Evolutionary conservation across 2,113 vertebrate genomes (phyloP).

Genomic region (Plecotus auritus): DNA sequence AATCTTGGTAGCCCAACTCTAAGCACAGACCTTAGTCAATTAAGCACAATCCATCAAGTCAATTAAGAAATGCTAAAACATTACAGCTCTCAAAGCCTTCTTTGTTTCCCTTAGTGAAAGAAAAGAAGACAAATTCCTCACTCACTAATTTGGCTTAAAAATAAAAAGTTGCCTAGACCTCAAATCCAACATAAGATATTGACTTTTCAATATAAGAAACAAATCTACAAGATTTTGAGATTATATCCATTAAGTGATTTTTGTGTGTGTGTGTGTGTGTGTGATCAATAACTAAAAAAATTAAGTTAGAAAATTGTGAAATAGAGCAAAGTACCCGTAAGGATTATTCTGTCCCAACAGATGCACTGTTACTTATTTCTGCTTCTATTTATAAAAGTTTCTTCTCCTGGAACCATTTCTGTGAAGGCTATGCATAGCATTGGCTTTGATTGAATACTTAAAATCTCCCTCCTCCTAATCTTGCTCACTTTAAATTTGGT

Average conservation of each 20-base stretch:
- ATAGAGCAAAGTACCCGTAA: background rate
- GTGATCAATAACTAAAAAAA: background rate
- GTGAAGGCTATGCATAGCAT: background rate
- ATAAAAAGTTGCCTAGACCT: background rate
- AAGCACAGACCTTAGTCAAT: slow-evolving; percentile 56
- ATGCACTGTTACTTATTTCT: background rate
- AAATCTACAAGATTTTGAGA: background rate
- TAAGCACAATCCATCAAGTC: slow-evolving; percentile 64
- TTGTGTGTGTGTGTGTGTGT: background rate
- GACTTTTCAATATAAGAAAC: background rate
- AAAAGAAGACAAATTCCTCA: slow-evolving; percentile 51
- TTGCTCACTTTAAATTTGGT: background rate
- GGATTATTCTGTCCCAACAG: background rate
- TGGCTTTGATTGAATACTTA: background rate
- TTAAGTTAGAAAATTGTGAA: background rate
- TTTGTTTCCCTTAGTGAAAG: slow-evolving; percentile 60
- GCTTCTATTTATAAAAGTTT: background rate
- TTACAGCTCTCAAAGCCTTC: slow-evolving; percentile 47
- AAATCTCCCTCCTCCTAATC: background rate
- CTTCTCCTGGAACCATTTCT: background rate
- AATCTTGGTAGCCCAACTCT: background rate
- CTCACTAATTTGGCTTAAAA: background rate
- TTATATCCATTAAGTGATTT: background rate
- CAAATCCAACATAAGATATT: slow-evolving; percentile 7
- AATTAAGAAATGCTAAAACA: slow-evolving; percentile 58